Conservation (phyloP, 2,888 invertebrate genomes). For the Coenonympha arcania region DNA sequence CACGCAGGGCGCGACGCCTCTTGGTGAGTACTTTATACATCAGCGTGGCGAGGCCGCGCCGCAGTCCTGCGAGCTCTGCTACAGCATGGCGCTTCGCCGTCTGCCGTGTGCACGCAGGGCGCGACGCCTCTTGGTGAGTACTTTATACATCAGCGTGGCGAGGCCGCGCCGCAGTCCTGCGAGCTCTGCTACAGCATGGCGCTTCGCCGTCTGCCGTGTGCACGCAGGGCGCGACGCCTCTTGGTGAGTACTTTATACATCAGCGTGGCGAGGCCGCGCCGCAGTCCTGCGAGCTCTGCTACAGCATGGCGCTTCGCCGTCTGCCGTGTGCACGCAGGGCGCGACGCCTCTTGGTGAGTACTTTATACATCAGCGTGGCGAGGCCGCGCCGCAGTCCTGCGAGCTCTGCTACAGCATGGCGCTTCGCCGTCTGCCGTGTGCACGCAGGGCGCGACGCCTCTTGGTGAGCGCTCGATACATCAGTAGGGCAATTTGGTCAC, state of each 20-base stretch:
- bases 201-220: slow-evolving; percentile 92
- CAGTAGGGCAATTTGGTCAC: too few species aligned
- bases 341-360: slow-evolving; percentile 91
- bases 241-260: too few species aligned
- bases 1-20: slow-evolving; percentile 95
- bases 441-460: slow-evolving; percentile 95
- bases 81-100: slow-evolving; percentile 85
- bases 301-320: slow-evolving; percentile 85
- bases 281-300: slow-evolving; percentile 86
- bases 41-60: slow-evolving; percentile 95
- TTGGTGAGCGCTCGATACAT: too few species aligned
- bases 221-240: slow-evolving; percentile 95
- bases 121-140: slow-evolving; percentile 91
- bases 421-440: slow-evolving; percentile 92
- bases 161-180: slow-evolving; percentile 89
- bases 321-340: slow-evolving; percentile 95
- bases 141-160: slow-evolving; percentile 99
- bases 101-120: slow-evolving; percentile 95
- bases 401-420: slow-evolving; percentile 83
- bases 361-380: slow-evolving; percentile 99
- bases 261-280: slow-evolving; percentile 95
- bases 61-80: slow-evolving; percentile 86
- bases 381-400: slow-evolving; percentile 89
- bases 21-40: too few species aligned
- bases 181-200: slow-evolving; percentile 83